Conservation (phyloP, 2,888 invertebrate species). For the Lypha dubia region DNA sequence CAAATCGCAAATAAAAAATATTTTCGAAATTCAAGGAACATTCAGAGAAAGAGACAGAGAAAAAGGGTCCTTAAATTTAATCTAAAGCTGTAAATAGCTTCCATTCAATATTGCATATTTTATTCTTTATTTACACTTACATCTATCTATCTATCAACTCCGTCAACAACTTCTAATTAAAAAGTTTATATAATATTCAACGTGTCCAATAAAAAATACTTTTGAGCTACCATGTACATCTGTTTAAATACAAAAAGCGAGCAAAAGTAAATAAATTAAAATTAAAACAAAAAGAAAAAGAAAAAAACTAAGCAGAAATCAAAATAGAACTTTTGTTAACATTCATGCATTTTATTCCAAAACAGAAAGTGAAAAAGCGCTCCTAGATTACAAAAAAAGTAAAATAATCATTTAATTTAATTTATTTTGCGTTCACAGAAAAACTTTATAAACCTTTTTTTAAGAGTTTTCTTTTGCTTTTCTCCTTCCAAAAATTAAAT, state of each 20-base stretch:
- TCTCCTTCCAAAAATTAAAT: conserved; percentile 37
- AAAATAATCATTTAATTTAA: conserved; percentile 49
- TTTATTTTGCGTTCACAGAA: conserved; percentile 35
- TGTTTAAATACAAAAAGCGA: conserved; percentile 13
- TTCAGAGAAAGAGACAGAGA: too few relatives aligned
- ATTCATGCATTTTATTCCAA: conserved; percentile 26
- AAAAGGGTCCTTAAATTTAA: conserved; percentile 10
- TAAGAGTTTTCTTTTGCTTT: neutral
- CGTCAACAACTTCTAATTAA: conserved; percentile 53
- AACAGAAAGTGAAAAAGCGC: neutral
- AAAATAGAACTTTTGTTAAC: conserved; percentile 11
- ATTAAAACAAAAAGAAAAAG: too few relatives aligned
- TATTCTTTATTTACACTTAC: neutral
- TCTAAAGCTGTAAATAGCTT: conserved; percentile 24
- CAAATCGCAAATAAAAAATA: neutral
- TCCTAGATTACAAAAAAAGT: conserved; percentile 3
- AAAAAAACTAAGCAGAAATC: neutral
- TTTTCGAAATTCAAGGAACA: too few relatives aligned
- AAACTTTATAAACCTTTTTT: conserved; percentile 11
- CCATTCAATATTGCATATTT: conserved; percentile 13
- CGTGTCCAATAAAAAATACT: conserved; percentile 61
- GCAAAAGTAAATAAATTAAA: neutral
- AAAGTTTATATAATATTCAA: conserved; percentile 57
- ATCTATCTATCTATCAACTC: neutral
- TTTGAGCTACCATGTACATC: conserved; percentile 25